phyloP scores from a whole-genome alignment of 2,797 vertebrate species.

The Spea hammondii region DNA sequence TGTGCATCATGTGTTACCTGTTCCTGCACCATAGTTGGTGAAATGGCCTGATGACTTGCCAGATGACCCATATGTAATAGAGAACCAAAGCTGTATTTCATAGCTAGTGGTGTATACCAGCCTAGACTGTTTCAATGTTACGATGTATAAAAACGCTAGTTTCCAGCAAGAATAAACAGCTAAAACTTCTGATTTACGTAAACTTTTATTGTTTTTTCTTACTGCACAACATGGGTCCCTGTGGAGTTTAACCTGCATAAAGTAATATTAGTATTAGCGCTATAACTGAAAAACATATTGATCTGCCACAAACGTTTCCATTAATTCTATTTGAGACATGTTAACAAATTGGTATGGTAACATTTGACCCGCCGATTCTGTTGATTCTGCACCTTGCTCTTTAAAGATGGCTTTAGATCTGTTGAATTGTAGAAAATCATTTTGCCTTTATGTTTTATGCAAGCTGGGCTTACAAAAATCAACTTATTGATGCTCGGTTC shows the following conservation, averaged over 20 bases:
- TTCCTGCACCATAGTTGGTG: no score
- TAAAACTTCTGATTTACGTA: no score
- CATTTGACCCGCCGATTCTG: constrained; percentile 49
- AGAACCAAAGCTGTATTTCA: no score
- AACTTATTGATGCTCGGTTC: constrained; percentile 32
- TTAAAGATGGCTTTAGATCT: constrained; percentile 43
- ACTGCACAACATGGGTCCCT: constrained; percentile 35
- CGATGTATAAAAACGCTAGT: no score
- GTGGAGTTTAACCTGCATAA: constrained; percentile 53
- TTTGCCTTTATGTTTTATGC: constrained; percentile 32
- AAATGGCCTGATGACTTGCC: no score
- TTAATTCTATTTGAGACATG: constrained; percentile 53
- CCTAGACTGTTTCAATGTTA: no score
- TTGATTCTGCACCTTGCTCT: constrained; percentile 32
- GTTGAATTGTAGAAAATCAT: constrained; percentile 21
- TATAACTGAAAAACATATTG: constrained; percentile 53
- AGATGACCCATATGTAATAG: no score
- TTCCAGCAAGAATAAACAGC: no score
- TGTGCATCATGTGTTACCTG: no score
- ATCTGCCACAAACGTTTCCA: constrained; percentile 55
- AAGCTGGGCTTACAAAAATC: constrained; percentile 21
- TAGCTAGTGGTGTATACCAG: no score
- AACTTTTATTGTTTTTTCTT: no score
- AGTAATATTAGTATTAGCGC: constrained; percentile 46
- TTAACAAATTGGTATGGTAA: constrained; percentile 49